phyloP scores from a whole-genome alignment of 2,797 vertebrate genomes.

The Rallus crepitans region DNA sequence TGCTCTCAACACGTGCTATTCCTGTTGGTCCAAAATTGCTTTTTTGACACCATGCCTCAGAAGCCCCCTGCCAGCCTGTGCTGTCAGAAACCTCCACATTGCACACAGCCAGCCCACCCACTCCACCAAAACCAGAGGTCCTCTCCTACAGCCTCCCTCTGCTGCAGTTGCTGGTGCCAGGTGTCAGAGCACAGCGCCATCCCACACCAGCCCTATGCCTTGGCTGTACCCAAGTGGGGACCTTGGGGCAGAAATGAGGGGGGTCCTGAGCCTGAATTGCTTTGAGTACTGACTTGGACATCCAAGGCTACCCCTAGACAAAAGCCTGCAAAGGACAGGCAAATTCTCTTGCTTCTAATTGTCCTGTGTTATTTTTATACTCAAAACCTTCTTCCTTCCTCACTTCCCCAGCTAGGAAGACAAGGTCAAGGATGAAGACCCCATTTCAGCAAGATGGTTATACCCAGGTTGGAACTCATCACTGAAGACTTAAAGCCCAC shows the following conservation, averaged over 20 bases:
- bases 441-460: neutral
- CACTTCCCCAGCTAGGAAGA: neutral
- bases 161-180: neutral
- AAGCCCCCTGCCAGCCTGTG: neutral
- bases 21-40: neutral
- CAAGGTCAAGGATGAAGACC: neutral
- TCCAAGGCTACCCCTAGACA: neutral
- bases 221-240: neutral
- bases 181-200: neutral
- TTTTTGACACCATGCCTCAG: neutral
- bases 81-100: neutral
- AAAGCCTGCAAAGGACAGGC: neutral
- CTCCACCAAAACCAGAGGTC: neutral
- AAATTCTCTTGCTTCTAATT: neutral
- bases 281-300: neutral
- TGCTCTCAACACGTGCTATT: neutral
- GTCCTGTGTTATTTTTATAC: neutral
- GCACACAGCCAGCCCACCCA: neutral
- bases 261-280: neutral
- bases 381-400: neutral
- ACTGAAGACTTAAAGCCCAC: neutral
- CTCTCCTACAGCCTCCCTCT: rapidly evolving
- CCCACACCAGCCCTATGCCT: neutral
- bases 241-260: neutral
- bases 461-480: neutral